Base-by-base conservation (phyloP, 2,113 vertebrate genomes). In the Sebastes schlegelii region DNA sequence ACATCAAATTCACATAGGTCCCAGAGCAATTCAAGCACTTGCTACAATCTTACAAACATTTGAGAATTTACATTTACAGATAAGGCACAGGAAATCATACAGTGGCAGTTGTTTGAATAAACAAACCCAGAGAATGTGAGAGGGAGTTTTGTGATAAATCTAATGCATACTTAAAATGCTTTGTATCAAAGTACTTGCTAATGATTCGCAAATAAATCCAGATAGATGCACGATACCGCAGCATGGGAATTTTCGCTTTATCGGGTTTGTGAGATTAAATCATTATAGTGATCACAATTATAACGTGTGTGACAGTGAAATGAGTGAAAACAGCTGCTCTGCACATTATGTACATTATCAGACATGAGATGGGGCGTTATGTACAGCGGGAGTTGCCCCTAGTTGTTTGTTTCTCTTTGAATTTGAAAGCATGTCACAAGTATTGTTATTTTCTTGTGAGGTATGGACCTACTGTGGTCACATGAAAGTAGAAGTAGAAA, bases 61-160 rank as follows among this genome's bases (percentile, higher is more conserved):
- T 85, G 68, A 80, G 65, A 86, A 86, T 82, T 67, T 68, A 91
- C 89, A 91, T 87, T 83, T 83, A 92, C 90, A 93, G 58, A 82
- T 84, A 91, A 92, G 86, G 87, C 89, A 93, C 87, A 89, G 65
- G 58, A 83, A 85, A 82, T 88, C 55, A 63, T 77, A 90, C 88
- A 91, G 49, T 86, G 75, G 72, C 76, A 85, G 77, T 82, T 77
- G 80, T 76, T 86, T 83, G 64, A 89, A 69, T 84, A 62, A 87
- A 92, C 73, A 92, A 82, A 88, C 76, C 68, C 54, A 73, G 78
- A 90, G 76, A 85, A 80, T 67, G 72, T 86, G 26, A 80, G 58
- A 64, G 55, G 71, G 63, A 73, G 26, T 74, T 74, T 65, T 82
- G 52, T 60, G 11, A 77, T 78, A 69, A 80, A 88, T 14, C 43